A percentile compares a stretch with the other conserved stretches of the same genome.
These are phyloP conservation scores for Hippocampus guttulatus DNA, from an alignment of 2,113 vertebrate species.

Conservation along the genomic window DNA sequence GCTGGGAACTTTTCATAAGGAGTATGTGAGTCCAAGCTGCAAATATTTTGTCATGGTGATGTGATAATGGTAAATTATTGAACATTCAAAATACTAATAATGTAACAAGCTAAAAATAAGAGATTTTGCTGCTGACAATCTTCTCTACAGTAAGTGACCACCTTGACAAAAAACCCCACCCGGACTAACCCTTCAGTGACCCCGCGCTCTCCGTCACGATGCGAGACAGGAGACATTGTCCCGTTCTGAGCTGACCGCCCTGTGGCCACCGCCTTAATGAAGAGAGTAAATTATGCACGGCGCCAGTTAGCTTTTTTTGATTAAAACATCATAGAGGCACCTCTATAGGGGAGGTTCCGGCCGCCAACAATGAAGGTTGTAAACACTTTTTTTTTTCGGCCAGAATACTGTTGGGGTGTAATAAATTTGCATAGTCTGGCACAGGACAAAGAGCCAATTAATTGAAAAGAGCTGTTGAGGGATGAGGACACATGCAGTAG, in stretches of 20 bases:
- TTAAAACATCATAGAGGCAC: slow-evolving; percentile 93
- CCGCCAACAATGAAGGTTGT: slow-evolving; percentile 92
- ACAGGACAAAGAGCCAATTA: slow-evolving; percentile 96
- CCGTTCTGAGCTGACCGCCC: slow-evolving; percentile 61
- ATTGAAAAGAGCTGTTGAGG: slow-evolving; percentile 85
- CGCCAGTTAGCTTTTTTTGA: slow-evolving; percentile 92
- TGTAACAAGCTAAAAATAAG: too few species aligned
- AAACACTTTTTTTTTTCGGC: slow-evolving; percentile 75
- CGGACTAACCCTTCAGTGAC: slow-evolving; percentile 58
- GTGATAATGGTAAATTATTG: too few species aligned
- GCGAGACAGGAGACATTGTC: slow-evolving; percentile 63
- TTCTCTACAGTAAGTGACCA: neutral
- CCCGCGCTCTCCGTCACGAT: slow-evolving; percentile 45
- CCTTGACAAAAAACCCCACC: slow-evolving; percentile 3
- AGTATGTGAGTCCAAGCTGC: too few species aligned
- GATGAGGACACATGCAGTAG: slow-evolving; percentile 78
- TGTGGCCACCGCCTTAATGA: slow-evolving; percentile 63
- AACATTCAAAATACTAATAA: too few species aligned
- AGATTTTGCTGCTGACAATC: too few species aligned
- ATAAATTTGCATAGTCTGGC: slow-evolving; percentile 99
- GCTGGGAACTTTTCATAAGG: too few species aligned
- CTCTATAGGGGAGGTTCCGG: slow-evolving; percentile 80
- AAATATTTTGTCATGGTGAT: too few species aligned
- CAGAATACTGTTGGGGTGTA: slow-evolving; percentile 88
- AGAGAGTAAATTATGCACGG: slow-evolving; percentile 76